Evolutionary conservation across 2,888 invertebrate species (phyloP), one percentile per base, ranked within the genome.

Genomic region (Thecophora atra): DNA sequence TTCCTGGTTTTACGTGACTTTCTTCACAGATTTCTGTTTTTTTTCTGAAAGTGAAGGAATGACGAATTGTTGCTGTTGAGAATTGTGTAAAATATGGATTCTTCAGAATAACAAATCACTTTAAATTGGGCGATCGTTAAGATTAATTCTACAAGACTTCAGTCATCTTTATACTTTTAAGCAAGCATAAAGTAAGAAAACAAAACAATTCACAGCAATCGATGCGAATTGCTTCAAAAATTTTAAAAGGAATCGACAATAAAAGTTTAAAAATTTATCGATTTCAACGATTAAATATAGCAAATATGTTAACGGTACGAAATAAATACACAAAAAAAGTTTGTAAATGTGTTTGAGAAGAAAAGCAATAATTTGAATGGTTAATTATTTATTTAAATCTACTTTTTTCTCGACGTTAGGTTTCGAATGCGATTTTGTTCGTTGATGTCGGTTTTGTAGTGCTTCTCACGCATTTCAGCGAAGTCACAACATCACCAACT

Each of bases 81-180:
- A 37, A 37, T 11, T 37, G 37, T 1, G 37, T 11, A 37, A 37
- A 37, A 37, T 11, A 37, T 37, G 7, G 2, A 6, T 37, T 37
- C 37, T 37, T 47, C 47, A n/a, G n/a, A 47, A 11, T 15, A 1
- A 17, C 47, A n/a, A 17, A n/a, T 47, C n/a, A 7, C 44, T 60
- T 60, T 24, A 28, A 56, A 24, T 71, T 73, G 62, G 19, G 66
- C 67, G 66, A 71, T 72, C 30, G 63, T 70, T 66, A 24, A 62
- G 56, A 54, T 15, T 56, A 65, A 62, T 62, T 78, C 79, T 78
- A 80, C 81, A 81, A n/a, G 80, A 81, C 76, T 78, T 77, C 73
- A 82, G 83, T 82, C 80, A 76, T 73, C 74, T 76, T 77, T 76
- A 73, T 79, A 75, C 80, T 70, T 77, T 80, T 75, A 79, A 74